Evolutionary conservation across 2,888 invertebrate genomes (phyloP).

Genomic region (Copidosoma aretas): DNA sequence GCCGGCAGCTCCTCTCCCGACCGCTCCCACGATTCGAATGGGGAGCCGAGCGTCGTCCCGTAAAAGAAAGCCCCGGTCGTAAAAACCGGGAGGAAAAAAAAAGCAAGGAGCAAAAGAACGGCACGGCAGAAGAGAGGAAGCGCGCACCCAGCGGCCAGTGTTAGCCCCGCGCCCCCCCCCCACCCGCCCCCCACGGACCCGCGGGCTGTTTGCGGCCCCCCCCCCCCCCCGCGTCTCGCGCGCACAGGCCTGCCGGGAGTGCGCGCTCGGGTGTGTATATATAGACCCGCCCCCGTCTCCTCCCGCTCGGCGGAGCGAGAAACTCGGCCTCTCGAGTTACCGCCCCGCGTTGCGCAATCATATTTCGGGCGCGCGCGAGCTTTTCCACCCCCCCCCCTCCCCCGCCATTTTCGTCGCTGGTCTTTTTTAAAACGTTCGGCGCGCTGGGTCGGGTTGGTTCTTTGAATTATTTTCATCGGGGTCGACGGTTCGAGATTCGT

Average conservation of each 20-base stretch:
- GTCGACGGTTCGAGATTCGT: no score
- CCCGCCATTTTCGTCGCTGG: not conserved
- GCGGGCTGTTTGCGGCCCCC: no score
- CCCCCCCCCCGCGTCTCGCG: no score
- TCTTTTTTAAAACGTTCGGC: no score
- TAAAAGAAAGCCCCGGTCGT: constrained; percentile 1
- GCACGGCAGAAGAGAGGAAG: no score
- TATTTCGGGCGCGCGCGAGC: constrained; percentile 10
- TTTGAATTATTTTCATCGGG: no score
- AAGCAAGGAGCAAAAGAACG: constrained; percentile 1
- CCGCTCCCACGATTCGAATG: constrained; percentile 26
- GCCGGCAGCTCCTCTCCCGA: constrained; percentile 13
- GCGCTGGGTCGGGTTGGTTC: no score
- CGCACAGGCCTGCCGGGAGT: constrained; percentile 41
- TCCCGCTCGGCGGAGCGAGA: not conserved
- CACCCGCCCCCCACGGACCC: no score
- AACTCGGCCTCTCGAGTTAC: constrained; percentile 57
- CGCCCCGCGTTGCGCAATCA: constrained; percentile 38
- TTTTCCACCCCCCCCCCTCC: constrained; percentile 11
- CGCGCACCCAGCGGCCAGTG: constrained; percentile 46
- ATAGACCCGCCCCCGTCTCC: constrained; percentile 45
- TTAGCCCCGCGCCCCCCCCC: constrained; percentile 47
- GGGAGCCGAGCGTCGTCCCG: not conserved
- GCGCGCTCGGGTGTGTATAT: constrained; percentile 54
- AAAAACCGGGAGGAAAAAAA: constrained; percentile 16